These are phyloP conservation scores for Taenaris catops DNA, from an alignment of 2,888 invertebrate genomes.

Conservation along the genomic window DNA sequence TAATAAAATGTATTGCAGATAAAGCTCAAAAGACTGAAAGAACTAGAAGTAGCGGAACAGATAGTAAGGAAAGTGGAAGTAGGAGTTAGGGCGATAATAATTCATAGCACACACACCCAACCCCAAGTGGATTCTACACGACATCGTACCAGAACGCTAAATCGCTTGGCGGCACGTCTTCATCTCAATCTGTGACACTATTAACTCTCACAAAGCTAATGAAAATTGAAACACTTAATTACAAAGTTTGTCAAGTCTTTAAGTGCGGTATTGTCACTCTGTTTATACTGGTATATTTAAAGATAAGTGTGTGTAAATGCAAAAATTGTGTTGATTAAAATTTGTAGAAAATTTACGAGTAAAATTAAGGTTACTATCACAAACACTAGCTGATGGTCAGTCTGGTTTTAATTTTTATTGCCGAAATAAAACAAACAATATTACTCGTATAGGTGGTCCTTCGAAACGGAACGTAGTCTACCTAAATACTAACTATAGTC, in stretches of 20 bases:
- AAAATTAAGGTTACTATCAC: slow-evolving; percentile 16
- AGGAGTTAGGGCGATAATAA: too few relatives aligned
- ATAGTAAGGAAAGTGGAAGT: too few relatives aligned
- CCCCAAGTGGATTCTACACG: too few relatives aligned
- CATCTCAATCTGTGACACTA: too few relatives aligned
- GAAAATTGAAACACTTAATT: slow-evolving; percentile 18
- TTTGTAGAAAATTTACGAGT: slow-evolving; percentile 16
- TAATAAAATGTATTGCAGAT: too few relatives aligned
- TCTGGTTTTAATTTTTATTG: slow-evolving; percentile 8
- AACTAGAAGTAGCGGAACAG: too few relatives aligned
- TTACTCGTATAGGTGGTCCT: neutral
- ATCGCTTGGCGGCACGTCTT: too few relatives aligned
- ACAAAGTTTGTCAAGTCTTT: slow-evolving; percentile 27
- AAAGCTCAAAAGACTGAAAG: too few relatives aligned
- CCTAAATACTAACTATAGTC: slow-evolving; percentile 14
- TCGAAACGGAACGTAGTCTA: slow-evolving; percentile 5
- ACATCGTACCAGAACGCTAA: too few relatives aligned
- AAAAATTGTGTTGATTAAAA: slow-evolving; percentile 20
- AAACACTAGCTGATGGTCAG: slow-evolving; percentile 13
- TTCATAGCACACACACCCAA: too few relatives aligned
- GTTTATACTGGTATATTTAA: slow-evolving; percentile 19
- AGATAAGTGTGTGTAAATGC: slow-evolving; percentile 19
- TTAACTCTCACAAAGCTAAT: slow-evolving; percentile 29
- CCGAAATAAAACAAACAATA: neutral
- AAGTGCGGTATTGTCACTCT: slow-evolving; percentile 28